phyloP scores from a whole-genome alignment of 2,113 vertebrate genomes.

The Vidua macroura region DNA sequence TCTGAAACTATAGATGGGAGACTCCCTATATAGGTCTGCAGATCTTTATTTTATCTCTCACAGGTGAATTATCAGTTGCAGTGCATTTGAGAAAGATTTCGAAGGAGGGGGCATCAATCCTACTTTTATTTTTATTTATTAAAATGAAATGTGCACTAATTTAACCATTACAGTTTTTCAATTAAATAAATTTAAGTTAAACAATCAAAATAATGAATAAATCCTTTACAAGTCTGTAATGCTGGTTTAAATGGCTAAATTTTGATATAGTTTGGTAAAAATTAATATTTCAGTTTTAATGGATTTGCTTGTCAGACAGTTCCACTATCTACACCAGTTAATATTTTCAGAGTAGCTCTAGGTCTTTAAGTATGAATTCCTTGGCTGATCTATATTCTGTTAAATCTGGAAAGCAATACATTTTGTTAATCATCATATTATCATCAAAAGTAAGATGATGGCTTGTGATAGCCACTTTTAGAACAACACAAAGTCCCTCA shows the following conservation, averaged over 20 bases:
- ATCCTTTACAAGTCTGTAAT: slow-evolving; percentile 31
- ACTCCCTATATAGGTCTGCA: background rate
- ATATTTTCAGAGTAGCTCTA: background rate
- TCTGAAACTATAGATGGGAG: background rate
- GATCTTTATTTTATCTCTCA: background rate
- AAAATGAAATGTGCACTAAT: background rate
- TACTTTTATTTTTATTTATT: slow-evolving; percentile 50
- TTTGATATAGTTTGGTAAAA: slow-evolving; percentile 36
- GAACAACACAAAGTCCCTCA: background rate
- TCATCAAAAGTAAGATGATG: background rate
- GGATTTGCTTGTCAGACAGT: background rate
- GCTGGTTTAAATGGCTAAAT: slow-evolving; percentile 38
- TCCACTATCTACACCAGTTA: background rate
- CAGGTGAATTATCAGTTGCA: slow-evolving; percentile 41
- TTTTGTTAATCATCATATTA: background rate
- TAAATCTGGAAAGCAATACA: background rate
- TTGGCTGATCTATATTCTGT: background rate
- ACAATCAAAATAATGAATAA: slow-evolving; percentile 30
- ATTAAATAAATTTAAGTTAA: background rate
- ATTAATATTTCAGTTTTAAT: background rate
- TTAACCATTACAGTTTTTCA: slow-evolving; percentile 48
- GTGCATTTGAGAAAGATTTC: slow-evolving; percentile 38
- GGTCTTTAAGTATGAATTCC: background rate
- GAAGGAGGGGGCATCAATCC: background rate
- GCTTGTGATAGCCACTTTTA: background rate